Conservation (phyloP, 1,140 invertebrate species). For the Magallana ariakensis region DNA sequence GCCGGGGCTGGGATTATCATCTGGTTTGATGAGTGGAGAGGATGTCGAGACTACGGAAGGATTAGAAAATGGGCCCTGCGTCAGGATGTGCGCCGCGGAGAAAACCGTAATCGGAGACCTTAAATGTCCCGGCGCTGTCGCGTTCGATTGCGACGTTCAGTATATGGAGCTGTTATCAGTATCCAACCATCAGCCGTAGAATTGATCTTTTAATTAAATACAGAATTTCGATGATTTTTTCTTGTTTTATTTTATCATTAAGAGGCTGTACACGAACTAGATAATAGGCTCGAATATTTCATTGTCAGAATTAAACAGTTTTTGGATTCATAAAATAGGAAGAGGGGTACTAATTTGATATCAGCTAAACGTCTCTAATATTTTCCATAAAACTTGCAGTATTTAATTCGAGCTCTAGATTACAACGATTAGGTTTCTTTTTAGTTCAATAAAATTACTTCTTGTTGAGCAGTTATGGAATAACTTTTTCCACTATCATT, state of each 20-base stretch:
- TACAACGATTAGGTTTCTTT: conserved; percentile 14
- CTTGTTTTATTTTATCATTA: conserved; percentile 39
- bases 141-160: conserved; percentile 26
- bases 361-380: conserved; percentile 12
- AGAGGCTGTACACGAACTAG: conserved; percentile 35
- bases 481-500: not conserved
- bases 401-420: conserved; percentile 21
- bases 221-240: conserved; percentile 30
- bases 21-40: conserved; percentile 35
- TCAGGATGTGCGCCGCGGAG: conserved; percentile 33
- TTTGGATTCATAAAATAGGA: conserved; percentile 35
- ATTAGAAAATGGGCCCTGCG: conserved; percentile 37
- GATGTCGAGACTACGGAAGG: conserved; percentile 27
- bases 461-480: not conserved
- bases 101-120: conserved; percentile 35
- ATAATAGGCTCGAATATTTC: conserved; percentile 37
- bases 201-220: conserved; percentile 38
- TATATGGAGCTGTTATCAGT: not conserved
- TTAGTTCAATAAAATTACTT: not conserved
- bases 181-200: conserved; percentile 9
- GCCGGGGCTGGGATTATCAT: conserved; percentile 25
- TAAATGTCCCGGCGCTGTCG: conserved; percentile 32
- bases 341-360: conserved; percentile 31
- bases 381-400: conserved; percentile 33
- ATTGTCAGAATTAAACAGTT: conserved; percentile 37